A percentile compares a stretch with the other conserved stretches of the same genome.
Conservation (phyloP, 1,140 invertebrate genomes). For the Drosophila ercepeae region DNA sequence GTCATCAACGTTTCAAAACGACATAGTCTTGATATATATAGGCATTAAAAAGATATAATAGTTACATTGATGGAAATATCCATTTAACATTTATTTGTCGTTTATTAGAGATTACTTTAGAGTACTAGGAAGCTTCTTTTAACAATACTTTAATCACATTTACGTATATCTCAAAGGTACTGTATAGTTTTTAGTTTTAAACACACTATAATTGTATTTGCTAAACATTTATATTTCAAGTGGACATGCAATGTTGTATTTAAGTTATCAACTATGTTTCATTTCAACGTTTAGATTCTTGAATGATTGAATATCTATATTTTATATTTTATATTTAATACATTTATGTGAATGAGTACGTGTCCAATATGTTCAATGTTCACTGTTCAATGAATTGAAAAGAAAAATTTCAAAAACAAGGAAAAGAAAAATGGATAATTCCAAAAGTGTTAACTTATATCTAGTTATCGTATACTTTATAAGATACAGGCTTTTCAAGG, state of each 20-base stretch:
- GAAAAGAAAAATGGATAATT: background rate
- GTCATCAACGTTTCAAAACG: too few relatives aligned
- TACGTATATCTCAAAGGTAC: background rate
- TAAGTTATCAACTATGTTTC: background rate
- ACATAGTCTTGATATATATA: too few relatives aligned
- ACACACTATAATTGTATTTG: background rate
- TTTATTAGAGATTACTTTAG: background rate
- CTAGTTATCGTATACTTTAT: background rate
- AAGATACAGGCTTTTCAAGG: background rate
- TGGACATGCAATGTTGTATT: too few relatives aligned
- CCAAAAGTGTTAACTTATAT: background rate
- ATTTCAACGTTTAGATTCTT: background rate
- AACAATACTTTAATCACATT: constrained; percentile 1
- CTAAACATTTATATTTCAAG: too few relatives aligned
- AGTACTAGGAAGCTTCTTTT: background rate
- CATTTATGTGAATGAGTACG: background rate
- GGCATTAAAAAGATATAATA: background rate
- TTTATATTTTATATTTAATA: background rate
- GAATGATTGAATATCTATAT: background rate
- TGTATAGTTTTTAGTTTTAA: background rate
- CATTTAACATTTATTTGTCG: background rate
- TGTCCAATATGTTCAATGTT: background rate
- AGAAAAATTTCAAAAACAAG: background rate
- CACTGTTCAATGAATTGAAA: background rate
- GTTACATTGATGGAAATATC: background rate